Evolutionary conservation across 2,113 vertebrate genomes (phyloP).

Genomic region (Ophiodon elongatus): DNA sequence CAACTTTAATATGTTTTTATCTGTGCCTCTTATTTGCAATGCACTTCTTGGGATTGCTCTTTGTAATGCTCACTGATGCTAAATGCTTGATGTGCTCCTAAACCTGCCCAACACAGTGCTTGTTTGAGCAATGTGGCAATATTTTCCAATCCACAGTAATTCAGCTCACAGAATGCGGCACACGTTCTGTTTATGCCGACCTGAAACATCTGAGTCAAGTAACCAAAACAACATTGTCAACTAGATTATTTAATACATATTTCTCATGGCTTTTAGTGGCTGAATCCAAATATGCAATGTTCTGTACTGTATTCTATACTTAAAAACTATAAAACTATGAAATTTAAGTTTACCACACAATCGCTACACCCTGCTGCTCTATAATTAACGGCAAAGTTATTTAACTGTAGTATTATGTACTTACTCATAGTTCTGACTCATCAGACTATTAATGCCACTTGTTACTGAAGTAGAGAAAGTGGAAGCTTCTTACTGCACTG

Average conservation of each 20-base stretch:
- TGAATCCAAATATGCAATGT: not conserved
- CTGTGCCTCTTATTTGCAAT: not conserved
- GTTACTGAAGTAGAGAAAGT: not conserved
- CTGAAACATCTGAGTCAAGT: not conserved
- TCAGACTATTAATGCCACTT: not conserved
- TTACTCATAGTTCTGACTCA: conserved; percentile 2
- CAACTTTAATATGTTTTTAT: not conserved
- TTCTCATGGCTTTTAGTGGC: not conserved
- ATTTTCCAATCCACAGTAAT: too few species aligned
- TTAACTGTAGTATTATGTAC: not conserved
- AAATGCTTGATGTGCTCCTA: not conserved
- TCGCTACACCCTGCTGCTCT: not conserved
- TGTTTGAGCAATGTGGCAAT: too few species aligned
- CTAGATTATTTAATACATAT: not conserved
- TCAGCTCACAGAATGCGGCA: not conserved
- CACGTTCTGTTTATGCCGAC: not conserved
- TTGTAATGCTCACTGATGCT: not conserved
- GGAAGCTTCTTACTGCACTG: not conserved
- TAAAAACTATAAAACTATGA: not conserved
- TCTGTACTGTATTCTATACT: too few species aligned
- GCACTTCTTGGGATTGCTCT: not conserved
- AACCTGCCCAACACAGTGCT: too few species aligned
- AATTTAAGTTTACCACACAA: not conserved
- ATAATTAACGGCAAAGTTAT: not conserved
- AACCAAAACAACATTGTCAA: not conserved